Evolutionary conservation across 2,888 invertebrate genomes (phyloP).

Genomic region (Apodemia zela): DNA sequence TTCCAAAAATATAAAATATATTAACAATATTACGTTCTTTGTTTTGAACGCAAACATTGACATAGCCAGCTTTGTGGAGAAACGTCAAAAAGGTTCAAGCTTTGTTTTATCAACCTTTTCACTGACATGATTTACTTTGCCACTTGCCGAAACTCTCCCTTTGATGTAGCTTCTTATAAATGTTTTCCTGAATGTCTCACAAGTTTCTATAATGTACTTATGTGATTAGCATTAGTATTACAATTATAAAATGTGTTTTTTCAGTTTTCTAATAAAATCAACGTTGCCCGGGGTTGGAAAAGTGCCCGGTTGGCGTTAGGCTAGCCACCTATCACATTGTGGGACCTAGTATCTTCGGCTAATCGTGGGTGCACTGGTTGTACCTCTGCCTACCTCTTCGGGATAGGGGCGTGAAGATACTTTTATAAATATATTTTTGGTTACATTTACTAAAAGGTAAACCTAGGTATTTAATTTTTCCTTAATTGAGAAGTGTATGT

Average conservation of each 20-base stretch:
- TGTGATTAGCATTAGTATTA: not conserved
- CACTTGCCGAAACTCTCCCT: not conserved
- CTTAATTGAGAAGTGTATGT: too few species aligned
- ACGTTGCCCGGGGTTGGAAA: too few species aligned
- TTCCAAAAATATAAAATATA: not conserved
- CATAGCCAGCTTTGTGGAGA: not conserved
- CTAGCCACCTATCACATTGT: too few species aligned
- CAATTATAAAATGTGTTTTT: too few species aligned
- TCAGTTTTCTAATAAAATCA: too few species aligned
- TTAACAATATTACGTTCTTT: not conserved
- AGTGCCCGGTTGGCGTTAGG: too few species aligned
- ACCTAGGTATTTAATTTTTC: too few species aligned
- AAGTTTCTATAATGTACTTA: not conserved
- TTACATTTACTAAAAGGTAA: too few species aligned
- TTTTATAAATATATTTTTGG: not conserved
- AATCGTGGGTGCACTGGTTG: too few species aligned
- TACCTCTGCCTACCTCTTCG: too few species aligned
- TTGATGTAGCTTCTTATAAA: not conserved
- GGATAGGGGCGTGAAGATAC: too few species aligned
- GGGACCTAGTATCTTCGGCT: too few species aligned
- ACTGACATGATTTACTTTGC: not conserved
- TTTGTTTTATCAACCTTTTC: slow-evolving; percentile 2
- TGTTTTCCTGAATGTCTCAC: not conserved
- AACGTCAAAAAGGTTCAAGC: not conserved
- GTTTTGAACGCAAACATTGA: not conserved